phyloP scores from a whole-genome alignment of 2,113 vertebrate species.

The Balaenoptera acutorostrata region DNA sequence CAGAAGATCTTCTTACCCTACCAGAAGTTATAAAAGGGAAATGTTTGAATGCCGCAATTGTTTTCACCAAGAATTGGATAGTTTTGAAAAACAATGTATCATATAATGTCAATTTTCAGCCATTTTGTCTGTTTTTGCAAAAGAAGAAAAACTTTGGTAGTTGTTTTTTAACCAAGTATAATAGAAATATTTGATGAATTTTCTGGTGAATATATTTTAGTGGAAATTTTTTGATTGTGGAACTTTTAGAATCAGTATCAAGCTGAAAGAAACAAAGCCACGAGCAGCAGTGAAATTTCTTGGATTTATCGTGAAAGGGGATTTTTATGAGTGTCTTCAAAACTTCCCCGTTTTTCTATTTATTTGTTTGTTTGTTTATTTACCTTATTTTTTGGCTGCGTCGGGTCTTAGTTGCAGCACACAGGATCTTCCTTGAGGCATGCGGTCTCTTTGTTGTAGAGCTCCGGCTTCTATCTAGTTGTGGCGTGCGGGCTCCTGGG shows the following conservation, averaged over 20 bases:
- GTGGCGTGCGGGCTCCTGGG: too few relatives aligned
- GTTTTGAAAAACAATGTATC: not conserved
- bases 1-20: not conserved
- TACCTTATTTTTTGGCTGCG: too few relatives aligned
- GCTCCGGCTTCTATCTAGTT: too few relatives aligned
- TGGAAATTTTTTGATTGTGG: not conserved
- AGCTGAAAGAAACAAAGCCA: not conserved
- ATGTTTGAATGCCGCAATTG: not conserved
- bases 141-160: not conserved
- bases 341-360: not conserved
- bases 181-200: not conserved
- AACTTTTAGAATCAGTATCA: not conserved
- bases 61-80: not conserved
- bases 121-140: conserved; percentile 4
- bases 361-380: too few relatives aligned
- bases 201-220: not conserved
- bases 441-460: too few relatives aligned
- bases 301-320: not conserved
- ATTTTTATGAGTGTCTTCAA: not conserved
- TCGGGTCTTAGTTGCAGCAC: too few relatives aligned
- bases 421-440: too few relatives aligned
- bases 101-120: not conserved
- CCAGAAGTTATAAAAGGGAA: not conserved
- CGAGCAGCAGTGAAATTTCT: not conserved
- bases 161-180: not conserved